These are phyloP conservation scores for Dreissena rostriformis DNA, from an alignment of 1,140 invertebrate species.

Conservation along the genomic window DNA sequence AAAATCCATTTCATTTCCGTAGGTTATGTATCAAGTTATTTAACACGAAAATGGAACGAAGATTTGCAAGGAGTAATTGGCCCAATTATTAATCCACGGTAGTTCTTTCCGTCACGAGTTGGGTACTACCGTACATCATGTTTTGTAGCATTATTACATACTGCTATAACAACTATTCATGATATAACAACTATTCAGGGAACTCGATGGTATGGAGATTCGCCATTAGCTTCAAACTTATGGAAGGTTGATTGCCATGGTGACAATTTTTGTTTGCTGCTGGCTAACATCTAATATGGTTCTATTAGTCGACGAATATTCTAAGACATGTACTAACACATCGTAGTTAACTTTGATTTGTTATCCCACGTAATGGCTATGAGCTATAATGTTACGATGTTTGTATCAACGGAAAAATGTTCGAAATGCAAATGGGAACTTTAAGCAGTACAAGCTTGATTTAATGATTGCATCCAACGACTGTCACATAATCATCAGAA, in stretches of 20 bases:
- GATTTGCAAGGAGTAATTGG: constrained; percentile 95
- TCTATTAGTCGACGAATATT: constrained; percentile 73
- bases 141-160: constrained; percentile 97
- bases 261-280: constrained; percentile 95
- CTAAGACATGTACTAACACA: too few species aligned
- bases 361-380: too few species aligned
- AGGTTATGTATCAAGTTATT: too few species aligned
- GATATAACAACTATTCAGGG: constrained; percentile 92
- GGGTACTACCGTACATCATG: constrained; percentile 95
- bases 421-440: too few species aligned
- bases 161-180: too few species aligned
- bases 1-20: too few species aligned
- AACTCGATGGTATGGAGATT: constrained; percentile 81
- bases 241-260: constrained; percentile 98
- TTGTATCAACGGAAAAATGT: too few species aligned
- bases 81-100: constrained; percentile 86
- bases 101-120: constrained; percentile 91
- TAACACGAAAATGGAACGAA: constrained; percentile 60
- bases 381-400: too few species aligned
- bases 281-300: constrained; percentile 95
- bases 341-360: too few species aligned
- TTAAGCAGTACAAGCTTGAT: too few species aligned
- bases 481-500: too few species aligned
- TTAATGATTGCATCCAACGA: too few species aligned
- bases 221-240: constrained; percentile 89